Conservation (phyloP, 2,113 vertebrate genomes). For the Hippocampus comes region DNA sequence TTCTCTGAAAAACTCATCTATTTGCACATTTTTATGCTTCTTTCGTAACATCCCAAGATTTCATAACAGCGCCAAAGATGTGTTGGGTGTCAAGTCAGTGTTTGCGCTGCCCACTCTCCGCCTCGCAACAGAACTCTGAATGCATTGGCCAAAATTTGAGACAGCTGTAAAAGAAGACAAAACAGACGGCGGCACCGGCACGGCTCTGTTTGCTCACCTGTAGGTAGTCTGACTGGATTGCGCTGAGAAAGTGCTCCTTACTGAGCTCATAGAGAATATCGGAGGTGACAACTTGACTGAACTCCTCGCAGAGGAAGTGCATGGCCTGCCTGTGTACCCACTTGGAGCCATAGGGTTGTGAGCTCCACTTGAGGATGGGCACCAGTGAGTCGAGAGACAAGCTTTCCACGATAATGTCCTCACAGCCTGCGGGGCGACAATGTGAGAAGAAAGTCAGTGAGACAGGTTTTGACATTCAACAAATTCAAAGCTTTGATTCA, state of each 20-base stretch:
- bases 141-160: not conserved
- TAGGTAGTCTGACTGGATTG: slow-evolving; percentile 97
- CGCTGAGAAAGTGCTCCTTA: slow-evolving; percentile 92
- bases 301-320: slow-evolving; percentile 99
- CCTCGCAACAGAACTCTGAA: not conserved
- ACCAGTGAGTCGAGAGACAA: slow-evolving; percentile 93
- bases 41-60: too few relatives aligned
- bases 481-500: not conserved
- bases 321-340: slow-evolving; percentile 96
- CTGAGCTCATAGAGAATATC: slow-evolving; percentile 93
- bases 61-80: too few relatives aligned
- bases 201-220: slow-evolving; percentile 76
- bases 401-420: slow-evolving; percentile 96
- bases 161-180: not conserved
- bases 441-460: not conserved
- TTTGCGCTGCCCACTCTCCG: too few relatives aligned
- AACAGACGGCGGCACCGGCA: not conserved
- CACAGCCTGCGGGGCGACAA: slow-evolving; percentile 80
- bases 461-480: not conserved
- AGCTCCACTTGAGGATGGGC: slow-evolving; percentile 97
- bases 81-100: too few relatives aligned
- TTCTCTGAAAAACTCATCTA: too few relatives aligned
- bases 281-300: slow-evolving; percentile 92
- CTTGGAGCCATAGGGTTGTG: slow-evolving; percentile 94
- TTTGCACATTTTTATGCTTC: too few relatives aligned